Evolutionary conservation across 2,888 invertebrate genomes (phyloP).

Genomic region (Apantesis nais): DNA sequence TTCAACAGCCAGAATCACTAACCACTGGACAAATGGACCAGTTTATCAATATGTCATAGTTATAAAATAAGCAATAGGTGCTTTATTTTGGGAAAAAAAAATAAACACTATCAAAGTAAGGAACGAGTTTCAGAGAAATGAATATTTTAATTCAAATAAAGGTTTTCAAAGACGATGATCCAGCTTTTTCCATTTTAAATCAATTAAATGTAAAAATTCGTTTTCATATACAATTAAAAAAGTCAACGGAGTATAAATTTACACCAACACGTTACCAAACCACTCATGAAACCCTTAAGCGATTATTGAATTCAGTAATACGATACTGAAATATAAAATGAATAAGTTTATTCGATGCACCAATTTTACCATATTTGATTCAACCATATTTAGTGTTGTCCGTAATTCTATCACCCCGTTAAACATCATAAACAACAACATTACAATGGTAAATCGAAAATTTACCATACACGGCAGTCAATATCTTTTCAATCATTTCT

Average conservation of each 20-base stretch:
- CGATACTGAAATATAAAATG: neutral
- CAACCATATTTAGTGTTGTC: conserved; percentile 7
- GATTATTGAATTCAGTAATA: neutral
- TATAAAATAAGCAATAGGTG: neutral
- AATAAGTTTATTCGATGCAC: neutral
- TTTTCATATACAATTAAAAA: neutral
- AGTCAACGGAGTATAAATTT: neutral
- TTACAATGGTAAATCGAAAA: conserved; percentile 16
- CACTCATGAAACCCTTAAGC: neutral
- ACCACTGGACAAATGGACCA: too few relatives aligned
- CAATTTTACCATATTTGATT: neutral
- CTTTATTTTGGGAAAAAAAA: neutral
- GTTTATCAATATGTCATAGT: neutral
- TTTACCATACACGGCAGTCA: conserved; percentile 23
- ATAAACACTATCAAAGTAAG: neutral
- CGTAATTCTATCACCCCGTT: conserved; percentile 12
- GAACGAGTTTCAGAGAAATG: neutral
- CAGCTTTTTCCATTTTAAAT: neutral
- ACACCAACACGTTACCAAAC: neutral
- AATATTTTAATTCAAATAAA: neutral
- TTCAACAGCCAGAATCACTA: too few relatives aligned
- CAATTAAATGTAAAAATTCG: neutral
- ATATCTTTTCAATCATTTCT: conserved; percentile 27
- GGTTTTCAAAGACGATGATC: neutral
- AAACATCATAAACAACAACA: conserved; percentile 19